Evolutionary conservation across 2,888 invertebrate species (phyloP).

Genomic region (Bugula neritina): DNA sequence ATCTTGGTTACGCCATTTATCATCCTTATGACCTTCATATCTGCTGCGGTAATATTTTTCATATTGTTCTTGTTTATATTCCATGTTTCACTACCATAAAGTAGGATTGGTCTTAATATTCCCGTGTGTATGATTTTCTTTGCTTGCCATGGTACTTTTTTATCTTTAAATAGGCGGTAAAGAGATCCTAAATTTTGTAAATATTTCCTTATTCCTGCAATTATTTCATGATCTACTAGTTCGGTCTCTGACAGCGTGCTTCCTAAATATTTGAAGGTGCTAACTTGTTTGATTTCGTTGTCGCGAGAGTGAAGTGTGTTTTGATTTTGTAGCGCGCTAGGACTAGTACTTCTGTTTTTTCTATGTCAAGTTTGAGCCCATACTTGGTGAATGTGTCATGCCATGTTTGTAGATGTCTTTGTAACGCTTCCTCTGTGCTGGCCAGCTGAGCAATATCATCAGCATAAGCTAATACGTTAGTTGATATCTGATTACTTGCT

Average conservation of each 20-base stretch:
- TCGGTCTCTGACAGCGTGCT: no score
- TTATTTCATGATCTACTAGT: no score
- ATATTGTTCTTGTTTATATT: neutral
- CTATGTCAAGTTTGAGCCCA: neutral
- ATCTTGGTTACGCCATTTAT: no score
- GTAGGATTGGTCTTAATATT: conserved; percentile 6
- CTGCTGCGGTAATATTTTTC: neutral
- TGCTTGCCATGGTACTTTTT: neutral
- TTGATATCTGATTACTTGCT: neutral
- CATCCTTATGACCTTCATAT: neutral
- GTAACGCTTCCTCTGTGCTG: neutral
- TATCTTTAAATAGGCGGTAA: no score
- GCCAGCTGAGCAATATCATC: neutral
- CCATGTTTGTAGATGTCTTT: neutral
- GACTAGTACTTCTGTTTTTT: no score
- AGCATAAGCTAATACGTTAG: neutral
- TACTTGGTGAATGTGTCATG: neutral
- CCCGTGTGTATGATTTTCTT: neutral
- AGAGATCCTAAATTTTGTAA: no score
- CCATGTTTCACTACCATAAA: conserved; percentile 6
- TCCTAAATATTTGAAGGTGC: no score
- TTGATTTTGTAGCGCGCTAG: no score
- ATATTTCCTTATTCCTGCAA: no score
- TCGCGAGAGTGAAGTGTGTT: no score
- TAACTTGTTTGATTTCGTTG: no score